Evolutionary conservation across 2,797 vertebrate species (phyloP).

Genomic region (Heteromormyrus szaboi): DNA sequence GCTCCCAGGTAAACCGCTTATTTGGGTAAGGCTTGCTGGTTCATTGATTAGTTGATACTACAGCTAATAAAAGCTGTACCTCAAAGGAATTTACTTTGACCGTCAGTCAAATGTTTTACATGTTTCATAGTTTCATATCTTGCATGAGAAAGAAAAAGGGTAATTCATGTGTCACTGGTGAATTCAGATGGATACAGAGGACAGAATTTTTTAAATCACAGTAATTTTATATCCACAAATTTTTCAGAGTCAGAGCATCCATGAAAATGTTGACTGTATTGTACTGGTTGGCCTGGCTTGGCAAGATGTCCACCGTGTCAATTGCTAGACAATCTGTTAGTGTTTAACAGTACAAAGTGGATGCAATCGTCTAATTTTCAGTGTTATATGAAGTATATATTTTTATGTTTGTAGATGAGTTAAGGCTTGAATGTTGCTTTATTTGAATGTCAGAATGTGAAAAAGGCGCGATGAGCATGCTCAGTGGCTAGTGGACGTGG

Average conservation of each 20-base stretch:
- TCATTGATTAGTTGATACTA: not conserved
- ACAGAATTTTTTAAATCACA: not conserved
- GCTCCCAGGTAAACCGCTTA: constrained; percentile 76
- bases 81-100: not conserved
- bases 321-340: not conserved
- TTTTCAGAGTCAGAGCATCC: not conserved
- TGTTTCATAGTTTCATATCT: not conserved
- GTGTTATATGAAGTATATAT: not conserved
- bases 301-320: not conserved
- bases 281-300: not conserved
- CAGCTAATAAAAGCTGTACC: not conserved
- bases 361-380: not conserved
- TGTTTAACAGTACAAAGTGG: not conserved
- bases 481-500: not conserved
- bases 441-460: not conserved
- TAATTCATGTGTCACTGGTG: not conserved
- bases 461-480: not conserved
- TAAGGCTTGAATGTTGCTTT: not conserved
- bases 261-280: not conserved
- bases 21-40: not conserved
- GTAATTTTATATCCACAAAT: not conserved
- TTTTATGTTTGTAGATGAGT: not conserved
- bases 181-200: not conserved
- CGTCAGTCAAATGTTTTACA: not conserved
- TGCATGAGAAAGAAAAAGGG: not conserved